Percentiles rank a stretch among this genome's conserved stretches.
These are phyloP conservation scores for Lepidochrysops patricia DNA, from an alignment of 2,888 invertebrate species.

Conservation along the genomic window DNA sequence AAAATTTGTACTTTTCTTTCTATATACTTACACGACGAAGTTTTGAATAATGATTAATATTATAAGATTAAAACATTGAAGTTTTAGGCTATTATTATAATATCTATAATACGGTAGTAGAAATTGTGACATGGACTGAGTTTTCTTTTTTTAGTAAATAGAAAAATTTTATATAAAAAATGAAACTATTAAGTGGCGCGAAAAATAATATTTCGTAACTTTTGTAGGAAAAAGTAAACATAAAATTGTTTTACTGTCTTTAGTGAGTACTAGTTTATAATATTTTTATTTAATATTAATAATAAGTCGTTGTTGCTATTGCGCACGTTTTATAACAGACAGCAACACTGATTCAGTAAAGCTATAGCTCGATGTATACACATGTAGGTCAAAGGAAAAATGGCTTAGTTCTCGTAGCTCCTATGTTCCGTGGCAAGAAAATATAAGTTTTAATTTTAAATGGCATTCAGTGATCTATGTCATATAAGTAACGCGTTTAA, in stretches of 20 bases:
- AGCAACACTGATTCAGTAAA: constrained; percentile 58
- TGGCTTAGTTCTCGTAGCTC: constrained; percentile 68
- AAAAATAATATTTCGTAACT: neutral
- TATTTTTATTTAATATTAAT: neutral
- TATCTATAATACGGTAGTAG: too few relatives aligned
- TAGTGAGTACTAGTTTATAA: neutral
- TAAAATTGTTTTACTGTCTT: neutral
- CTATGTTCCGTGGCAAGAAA: constrained; percentile 71
- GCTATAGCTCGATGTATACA: constrained; percentile 65
- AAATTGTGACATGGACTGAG: too few relatives aligned
- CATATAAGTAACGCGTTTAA: constrained; percentile 70
- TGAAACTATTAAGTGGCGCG: neutral
- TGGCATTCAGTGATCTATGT: constrained; percentile 75
- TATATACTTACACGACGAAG: too few relatives aligned
- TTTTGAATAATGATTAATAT: too few relatives aligned
- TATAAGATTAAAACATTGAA: too few relatives aligned
- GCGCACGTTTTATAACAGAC: constrained; percentile 29
- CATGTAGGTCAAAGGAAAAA: constrained; percentile 74
- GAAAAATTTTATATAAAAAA: too few relatives aligned
- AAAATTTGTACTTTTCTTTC: too few relatives aligned
- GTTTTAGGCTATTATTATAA: too few relatives aligned
- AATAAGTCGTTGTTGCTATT: neutral
- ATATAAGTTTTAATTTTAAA: constrained; percentile 67
- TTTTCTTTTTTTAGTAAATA: too few relatives aligned
- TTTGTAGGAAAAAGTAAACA: neutral